phyloP scores from a whole-genome alignment of 2,113 vertebrate species.

The Psephotus haematonotus region DNA sequence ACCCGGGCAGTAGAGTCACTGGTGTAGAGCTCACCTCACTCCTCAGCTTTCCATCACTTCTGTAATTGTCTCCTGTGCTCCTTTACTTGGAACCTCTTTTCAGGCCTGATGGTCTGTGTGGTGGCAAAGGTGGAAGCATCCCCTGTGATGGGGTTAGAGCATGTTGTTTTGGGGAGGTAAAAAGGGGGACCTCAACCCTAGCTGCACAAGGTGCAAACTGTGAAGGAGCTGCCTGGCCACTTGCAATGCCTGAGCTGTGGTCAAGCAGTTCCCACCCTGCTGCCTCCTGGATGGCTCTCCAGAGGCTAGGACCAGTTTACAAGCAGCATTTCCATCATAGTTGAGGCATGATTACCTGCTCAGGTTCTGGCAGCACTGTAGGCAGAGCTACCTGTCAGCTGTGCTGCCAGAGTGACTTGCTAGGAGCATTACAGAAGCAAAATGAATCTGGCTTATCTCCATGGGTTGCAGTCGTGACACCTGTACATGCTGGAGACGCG shows the following conservation, averaged over 20 bases:
- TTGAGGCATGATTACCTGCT: not conserved
- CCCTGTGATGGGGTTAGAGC: not conserved
- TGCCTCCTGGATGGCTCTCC: not conserved
- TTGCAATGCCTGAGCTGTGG: not conserved
- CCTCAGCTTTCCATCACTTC: not conserved
- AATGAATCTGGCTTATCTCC: not conserved
- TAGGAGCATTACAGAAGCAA: not conserved
- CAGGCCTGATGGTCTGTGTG: not conserved
- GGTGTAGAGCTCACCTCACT: not conserved
- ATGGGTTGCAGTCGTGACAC: not conserved
- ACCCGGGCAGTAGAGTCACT: no score
- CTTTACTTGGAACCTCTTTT: not conserved
- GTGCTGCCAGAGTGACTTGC: not conserved
- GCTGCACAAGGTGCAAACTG: not conserved
- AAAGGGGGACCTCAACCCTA: not conserved
- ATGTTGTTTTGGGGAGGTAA: not conserved
- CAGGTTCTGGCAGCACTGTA: not conserved
- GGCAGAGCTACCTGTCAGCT: not conserved
- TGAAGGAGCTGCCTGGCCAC: not conserved
- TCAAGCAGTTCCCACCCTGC: not conserved
- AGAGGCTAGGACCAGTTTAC: not conserved
- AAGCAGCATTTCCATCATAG: accelerated
- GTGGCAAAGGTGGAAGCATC: not conserved
- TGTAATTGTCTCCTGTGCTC: not conserved
- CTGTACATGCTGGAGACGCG: accelerated